Base-by-base conservation (phyloP, 1,140 invertebrate genomes). In the Zaprionus ornatus region DNA sequence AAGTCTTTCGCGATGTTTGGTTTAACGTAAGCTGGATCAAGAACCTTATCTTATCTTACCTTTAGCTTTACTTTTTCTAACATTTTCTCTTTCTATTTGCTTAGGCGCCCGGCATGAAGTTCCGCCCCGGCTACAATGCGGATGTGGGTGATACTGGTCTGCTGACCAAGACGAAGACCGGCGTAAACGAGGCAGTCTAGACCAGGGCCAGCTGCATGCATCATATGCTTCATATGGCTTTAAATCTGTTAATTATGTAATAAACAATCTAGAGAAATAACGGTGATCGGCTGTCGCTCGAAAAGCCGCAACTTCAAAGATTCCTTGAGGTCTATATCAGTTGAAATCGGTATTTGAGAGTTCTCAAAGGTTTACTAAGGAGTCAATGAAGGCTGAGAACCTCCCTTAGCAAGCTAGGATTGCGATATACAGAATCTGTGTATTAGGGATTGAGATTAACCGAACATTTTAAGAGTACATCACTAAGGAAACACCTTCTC, bases 81-180 rank as follows among this genome's bases (percentile, higher is more conserved):
- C 0, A 64, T 62, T 45, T 54, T 37, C 52, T 13, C 15, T 37
- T 12, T 1, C 1, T 19, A 69, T 64, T 59, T 79, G 35, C 69
- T 79, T 12, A 94, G 94, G 91, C 93, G 23, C 94, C 94, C 42
- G 95, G 95, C 57, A 91, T 92, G 74, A 87, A 93, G 79, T 96
- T 94, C 77, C 72, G 56, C 0, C 59, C 80, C 19, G 95, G 95
- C 27, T 96, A 91, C 83, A 95, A 95, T 87, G 63, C 81, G 54
- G 88, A 93, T 19, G 72, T 93, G 79, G 95, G 94, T 13, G 94
- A 96, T 80, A 92, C 68, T 6, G 91, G 92, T 27, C 60, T 94
- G 12, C 68, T 94, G 1, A 93, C 93, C 52, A 95, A 94, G 82
- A 82, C 65, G 10, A 92, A 88, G 54, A 6, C 86, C 23, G 82